Evolutionary conservation across 2,888 invertebrate genomes (phyloP).

Genomic region (Heteromyza rotundicornis): DNA sequence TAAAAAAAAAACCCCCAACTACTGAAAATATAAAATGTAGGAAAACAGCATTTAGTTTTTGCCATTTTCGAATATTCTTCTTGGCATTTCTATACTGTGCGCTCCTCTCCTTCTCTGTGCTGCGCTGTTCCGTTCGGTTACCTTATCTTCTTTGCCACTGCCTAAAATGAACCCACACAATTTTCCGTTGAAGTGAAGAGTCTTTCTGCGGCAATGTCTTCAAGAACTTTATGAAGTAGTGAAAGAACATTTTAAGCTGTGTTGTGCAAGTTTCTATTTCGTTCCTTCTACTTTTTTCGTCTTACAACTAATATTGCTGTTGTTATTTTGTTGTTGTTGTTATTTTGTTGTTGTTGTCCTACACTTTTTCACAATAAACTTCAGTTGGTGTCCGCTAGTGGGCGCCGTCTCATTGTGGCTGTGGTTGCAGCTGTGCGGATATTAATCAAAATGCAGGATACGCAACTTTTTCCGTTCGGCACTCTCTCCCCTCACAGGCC

Average conservation of each 20-base stretch:
- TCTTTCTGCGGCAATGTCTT: not conserved
- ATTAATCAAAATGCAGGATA: conserved; percentile 46
- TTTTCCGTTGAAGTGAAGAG: not conserved
- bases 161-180: too few species aligned
- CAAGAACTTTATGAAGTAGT: too few species aligned
- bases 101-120: too few species aligned
- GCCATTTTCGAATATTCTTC: too few species aligned
- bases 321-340: not conserved
- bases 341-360: conserved; percentile 38
- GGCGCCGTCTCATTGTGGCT: conserved; percentile 1
- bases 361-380: conserved; percentile 50
- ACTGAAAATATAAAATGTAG: too few species aligned
- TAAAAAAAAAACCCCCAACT: too few species aligned
- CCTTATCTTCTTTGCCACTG: too few species aligned
- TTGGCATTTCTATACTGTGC: too few species aligned
- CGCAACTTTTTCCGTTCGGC: conserved; percentile 12
- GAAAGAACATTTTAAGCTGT: too few species aligned
- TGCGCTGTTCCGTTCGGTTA: too few species aligned
- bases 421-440: conserved; percentile 39
- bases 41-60: too few species aligned
- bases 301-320: not conserved
- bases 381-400: conserved; percentile 24
- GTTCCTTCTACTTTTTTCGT: conserved; percentile 3
- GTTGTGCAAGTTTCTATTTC: conserved; percentile 1
- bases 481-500: too few species aligned